Evolutionary conservation across 1,140 invertebrate genomes (phyloP), one percentile per base, ranked within the genome.

Genomic region (Drosophila teissieri): DNA sequence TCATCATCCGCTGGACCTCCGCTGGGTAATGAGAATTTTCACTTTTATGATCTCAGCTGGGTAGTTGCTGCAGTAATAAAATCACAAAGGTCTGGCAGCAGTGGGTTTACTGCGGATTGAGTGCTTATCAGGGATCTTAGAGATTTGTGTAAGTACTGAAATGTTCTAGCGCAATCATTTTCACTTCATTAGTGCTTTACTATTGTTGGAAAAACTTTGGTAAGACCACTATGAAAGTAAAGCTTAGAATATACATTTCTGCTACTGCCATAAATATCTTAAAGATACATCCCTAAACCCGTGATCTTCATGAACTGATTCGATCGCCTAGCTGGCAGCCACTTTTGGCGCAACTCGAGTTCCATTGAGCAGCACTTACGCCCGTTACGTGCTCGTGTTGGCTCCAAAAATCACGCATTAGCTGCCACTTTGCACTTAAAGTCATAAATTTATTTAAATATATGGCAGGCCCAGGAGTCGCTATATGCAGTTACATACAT

Each of bases 361-460:
- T 17, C 12, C 36, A 37, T 37, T 19, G 11, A 44, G 45, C 15
- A 17, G 63, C 60, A 51, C 64, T 68, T 52, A 68, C 27, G 53
- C 45, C 46, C 58, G 67, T 77, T 70, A 84, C 83, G 82, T 78
- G 68, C 75, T 37, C 24, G 22, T 64, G 53, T 36, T 48, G 63
- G 36, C 69, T 67, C 76, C 76, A 73, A 83, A 89, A 88, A 89
- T 89, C 84, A 80, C 77, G 80, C 84, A 84, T 89, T 89, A 88
- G 84, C 80, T 89, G 84, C 80, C 80, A 80, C 84, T 73, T 89
- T 88, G 84, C 84, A 89, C 84, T 88, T 88, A 88, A 88, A 88
- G 84, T 88, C 80, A 89, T 88, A 88, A 88, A 88, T 88, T 88
- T 88, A 88, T 88, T 89, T 88, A 84, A 88, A 89, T 89, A 80